These are phyloP conservation scores for Malacosoma neustria DNA, from an alignment of 2,888 invertebrate species.

Conservation along the genomic window DNA sequence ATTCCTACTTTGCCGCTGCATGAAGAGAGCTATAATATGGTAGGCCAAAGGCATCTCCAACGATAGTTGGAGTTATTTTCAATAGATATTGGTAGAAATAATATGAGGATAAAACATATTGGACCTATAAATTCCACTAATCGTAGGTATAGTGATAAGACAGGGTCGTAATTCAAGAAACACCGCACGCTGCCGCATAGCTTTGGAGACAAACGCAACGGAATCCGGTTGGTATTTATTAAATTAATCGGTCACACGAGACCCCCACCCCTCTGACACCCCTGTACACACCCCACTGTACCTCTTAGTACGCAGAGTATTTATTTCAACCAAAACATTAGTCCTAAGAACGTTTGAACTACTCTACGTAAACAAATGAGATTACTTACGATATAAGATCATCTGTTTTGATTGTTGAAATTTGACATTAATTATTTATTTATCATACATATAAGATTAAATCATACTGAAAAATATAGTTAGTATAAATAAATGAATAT, in stretches of 20 bases:
- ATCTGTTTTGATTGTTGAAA: too few species aligned
- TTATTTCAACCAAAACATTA: background rate
- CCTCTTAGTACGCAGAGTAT: background rate
- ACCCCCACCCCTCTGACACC: slow-evolving; percentile 5
- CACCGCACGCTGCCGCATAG: slow-evolving; percentile 43
- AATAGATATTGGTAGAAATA: background rate
- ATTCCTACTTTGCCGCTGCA: too few species aligned
- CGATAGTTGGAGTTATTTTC: too few species aligned
- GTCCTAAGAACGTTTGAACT: too few species aligned
- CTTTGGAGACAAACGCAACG: slow-evolving; percentile 53
- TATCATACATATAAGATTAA: too few species aligned
- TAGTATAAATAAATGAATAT: too few species aligned
- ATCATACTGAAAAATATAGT: too few species aligned
- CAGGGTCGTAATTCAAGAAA: slow-evolving; percentile 42
- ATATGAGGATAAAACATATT: background rate
- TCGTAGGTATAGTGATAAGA: slow-evolving; percentile 14
- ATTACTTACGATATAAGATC: too few species aligned
- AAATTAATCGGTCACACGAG: slow-evolving; percentile 51
- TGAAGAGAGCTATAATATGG: too few species aligned
- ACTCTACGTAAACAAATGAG: too few species aligned
- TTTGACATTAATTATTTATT: too few species aligned
- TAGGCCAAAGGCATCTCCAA: too few species aligned
- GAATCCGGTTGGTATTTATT: slow-evolving; percentile 64
- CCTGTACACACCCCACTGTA: background rate
- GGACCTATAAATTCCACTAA: slow-evolving; percentile 1